phyloP scores from a whole-genome alignment of 2,113 vertebrate species.

The Vombatus ursinus region DNA sequence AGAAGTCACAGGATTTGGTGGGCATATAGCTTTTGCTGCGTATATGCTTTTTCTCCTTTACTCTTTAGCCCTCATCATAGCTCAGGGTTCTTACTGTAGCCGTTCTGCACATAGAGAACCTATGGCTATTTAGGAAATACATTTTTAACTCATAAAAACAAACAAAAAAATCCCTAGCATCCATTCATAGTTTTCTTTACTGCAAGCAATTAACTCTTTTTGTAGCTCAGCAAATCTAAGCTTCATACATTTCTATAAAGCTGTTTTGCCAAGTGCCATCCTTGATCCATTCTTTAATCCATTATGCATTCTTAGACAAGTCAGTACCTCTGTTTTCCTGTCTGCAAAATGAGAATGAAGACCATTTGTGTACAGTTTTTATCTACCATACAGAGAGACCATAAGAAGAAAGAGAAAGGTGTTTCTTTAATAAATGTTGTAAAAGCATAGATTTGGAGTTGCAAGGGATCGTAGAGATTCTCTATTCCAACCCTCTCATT shows the following conservation, averaged over 20 bases:
- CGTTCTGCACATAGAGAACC: not conserved
- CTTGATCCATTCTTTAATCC: not conserved
- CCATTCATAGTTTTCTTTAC: not conserved
- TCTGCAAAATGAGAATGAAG: not conserved
- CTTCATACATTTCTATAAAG: not conserved
- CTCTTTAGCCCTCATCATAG: not conserved
- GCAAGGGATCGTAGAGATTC: not conserved
- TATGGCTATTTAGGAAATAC: not conserved
- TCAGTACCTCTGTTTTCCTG: not conserved
- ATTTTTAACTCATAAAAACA: not conserved
- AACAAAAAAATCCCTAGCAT: not conserved
- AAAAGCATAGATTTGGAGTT: not conserved
- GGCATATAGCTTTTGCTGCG: not conserved
- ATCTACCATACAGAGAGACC: not conserved
- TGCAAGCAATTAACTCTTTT: not conserved
- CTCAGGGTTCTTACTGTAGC: not conserved
- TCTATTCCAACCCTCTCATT: not conserved
- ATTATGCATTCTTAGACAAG: not conserved
- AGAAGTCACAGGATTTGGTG: not conserved
- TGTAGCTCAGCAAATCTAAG: not conserved
- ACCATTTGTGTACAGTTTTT: not conserved
- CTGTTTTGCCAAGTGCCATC: not conserved
- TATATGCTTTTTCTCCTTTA: not conserved
- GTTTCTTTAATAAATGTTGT: not conserved
- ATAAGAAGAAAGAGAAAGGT: not conserved